Base-by-base conservation (phyloP, 2,888 invertebrate genomes). In the Epinotia brunnichana region DNA sequence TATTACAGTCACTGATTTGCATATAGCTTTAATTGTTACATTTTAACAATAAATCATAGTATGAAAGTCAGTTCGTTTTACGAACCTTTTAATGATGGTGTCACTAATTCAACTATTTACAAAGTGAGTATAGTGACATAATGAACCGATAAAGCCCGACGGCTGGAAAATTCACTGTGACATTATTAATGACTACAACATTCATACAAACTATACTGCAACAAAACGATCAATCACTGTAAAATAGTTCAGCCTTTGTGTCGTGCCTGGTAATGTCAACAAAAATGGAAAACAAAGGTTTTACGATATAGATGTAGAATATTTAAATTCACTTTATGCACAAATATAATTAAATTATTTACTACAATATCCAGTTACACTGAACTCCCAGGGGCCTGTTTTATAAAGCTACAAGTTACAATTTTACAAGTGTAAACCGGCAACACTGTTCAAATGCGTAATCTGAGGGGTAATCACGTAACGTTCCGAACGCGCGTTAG, bases 201-300 rank as follows among this genome's bases (percentile, higher is more conserved):
- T 48, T 48, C 44, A 48, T 48, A 48, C n/a, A 48, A 48, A 48
- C 44, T 48, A 48, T 5, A 48, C 44, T 48, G 44, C 44, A 48
- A n/a, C 44, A n/a, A 48, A 48, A 48, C 44, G 44, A 48, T 48
- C 15, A 48, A n/a, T 48, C 44, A 48, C 2, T 48, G 5, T 48
- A 48, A n/a, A n/a, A 15, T 48, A 41, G 13, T 41, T 5, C 15
- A 48, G 44, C 44, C 44, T 48, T 48, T 48, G 44, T 44, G 44
- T 15, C 44, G 44, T 48, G 44, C 44, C 44, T 5, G 44, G 44
- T n/a, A 48, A n/a, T 48, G 44, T n/a, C 44, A 15, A 48, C 13
- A 48, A n/a, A 48, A 48, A 48, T 3, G 41, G 44, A 48, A 48
- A 48, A 48, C n/a, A 48, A 48, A 48, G 15, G n/a, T 48, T 48